A percentile compares a stretch with the other conserved stretches of the same genome.
phyloP scores from a whole-genome alignment of 2,113 vertebrate species.

The Grantiella picta region DNA sequence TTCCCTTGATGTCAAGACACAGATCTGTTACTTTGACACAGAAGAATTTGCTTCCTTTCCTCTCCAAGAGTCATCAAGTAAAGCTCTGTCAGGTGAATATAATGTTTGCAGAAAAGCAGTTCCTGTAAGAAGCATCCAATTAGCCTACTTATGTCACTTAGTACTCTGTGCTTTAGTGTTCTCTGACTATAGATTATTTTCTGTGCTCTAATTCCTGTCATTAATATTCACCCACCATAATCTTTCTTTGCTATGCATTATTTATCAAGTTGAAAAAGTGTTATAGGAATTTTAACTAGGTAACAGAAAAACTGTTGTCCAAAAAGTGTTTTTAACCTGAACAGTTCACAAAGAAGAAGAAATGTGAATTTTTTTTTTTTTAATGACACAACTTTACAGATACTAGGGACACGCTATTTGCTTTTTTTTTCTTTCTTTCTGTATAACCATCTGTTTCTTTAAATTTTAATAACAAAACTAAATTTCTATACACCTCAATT shows the following conservation, averaged over 20 bases:
- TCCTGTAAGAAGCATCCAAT: slow-evolving; percentile 40
- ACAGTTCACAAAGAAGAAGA: not conserved
- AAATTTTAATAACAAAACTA: not conserved
- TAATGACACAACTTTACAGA: not conserved
- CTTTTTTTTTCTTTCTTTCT: not conserved
- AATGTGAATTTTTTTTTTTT: not conserved
- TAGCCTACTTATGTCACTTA: slow-evolving; percentile 58
- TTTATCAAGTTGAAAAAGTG: not conserved
- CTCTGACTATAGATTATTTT: slow-evolving; percentile 37
- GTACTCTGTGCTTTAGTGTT: not conserved
- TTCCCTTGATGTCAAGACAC: not conserved
- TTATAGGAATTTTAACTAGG: not conserved
- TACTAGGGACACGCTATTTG: not conserved
- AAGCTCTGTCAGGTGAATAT: slow-evolving; percentile 30
- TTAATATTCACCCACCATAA: slow-evolving; percentile 31
- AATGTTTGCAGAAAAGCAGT: slow-evolving; percentile 1
- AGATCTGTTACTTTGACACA: not conserved
- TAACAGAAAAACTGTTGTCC: not conserved
- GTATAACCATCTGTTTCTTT: not conserved
- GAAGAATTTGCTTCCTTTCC: not conserved
- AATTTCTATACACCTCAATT: not conserved
- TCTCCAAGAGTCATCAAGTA: slow-evolving; percentile 13
- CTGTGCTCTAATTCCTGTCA: slow-evolving; percentile 4
- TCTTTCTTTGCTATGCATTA: not conserved
- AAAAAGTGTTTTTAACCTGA: not conserved